Percentiles rank a stretch among this genome's conserved stretches.
phyloP scores from a whole-genome alignment of 2,888 invertebrate species.

The Leucoma salicis region DNA sequence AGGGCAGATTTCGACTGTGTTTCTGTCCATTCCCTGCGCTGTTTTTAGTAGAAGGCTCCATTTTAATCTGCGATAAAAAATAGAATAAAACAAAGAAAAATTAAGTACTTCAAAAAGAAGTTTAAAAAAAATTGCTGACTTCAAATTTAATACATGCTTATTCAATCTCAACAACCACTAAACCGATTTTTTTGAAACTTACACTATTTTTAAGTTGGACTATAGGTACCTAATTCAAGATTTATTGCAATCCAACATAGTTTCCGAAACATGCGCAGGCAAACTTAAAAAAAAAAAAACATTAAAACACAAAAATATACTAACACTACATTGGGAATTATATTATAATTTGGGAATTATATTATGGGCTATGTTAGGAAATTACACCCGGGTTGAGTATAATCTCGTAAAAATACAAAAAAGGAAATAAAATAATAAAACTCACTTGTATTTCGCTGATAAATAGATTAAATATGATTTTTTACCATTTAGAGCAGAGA shows the following conservation, averaged over 20 bases:
- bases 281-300: background rate
- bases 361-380: too few species aligned
- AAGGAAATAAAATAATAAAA: too few species aligned
- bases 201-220: background rate
- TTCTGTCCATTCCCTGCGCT: conserved; percentile 2
- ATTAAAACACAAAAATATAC: too few species aligned
- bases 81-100: background rate
- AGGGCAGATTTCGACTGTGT: conserved; percentile 1
- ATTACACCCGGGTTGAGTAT: too few species aligned
- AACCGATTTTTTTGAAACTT: background rate
- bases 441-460: too few species aligned
- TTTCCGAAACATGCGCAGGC: background rate
- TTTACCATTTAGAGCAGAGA: too few species aligned
- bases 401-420: too few species aligned
- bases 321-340: too few species aligned
- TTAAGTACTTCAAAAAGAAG: background rate
- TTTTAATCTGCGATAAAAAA: conserved; percentile 1
- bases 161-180: background rate
- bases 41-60: background rate
- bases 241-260: background rate
- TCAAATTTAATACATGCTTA: background rate
- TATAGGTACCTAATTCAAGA: background rate
- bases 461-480: too few species aligned
- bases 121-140: conserved; percentile 1
- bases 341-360: too few species aligned